These are phyloP conservation scores for Alfaro cultratus DNA, from an alignment of 2,797 vertebrate species.

Conservation along the genomic window DNA sequence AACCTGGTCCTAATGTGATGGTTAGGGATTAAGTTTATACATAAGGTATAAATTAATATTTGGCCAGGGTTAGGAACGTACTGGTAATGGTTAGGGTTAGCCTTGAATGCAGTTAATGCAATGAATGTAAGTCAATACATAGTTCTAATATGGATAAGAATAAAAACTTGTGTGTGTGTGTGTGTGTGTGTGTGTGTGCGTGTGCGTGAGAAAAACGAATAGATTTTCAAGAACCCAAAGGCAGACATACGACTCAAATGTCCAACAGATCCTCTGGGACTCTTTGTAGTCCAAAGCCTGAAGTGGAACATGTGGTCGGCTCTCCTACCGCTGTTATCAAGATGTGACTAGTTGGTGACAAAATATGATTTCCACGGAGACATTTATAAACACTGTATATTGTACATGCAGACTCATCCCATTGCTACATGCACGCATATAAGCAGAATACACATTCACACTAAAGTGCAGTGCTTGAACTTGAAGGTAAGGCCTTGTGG, in stretches of 20 bases:
- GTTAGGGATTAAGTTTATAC: neutral
- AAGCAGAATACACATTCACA: conserved; percentile 15
- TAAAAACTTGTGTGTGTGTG: neutral
- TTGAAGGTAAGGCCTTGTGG: conserved; percentile 44
- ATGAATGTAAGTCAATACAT: neutral
- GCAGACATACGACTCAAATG: conserved; percentile 69
- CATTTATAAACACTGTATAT: conserved; percentile 42
- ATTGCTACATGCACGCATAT: conserved; percentile 22
- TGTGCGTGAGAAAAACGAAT: conserved; percentile 43
- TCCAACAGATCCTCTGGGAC: conserved; percentile 55
- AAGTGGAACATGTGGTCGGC: conserved; percentile 54
- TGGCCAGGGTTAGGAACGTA: neutral
- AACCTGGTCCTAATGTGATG: no score
- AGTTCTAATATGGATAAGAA: neutral
- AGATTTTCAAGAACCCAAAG: conserved; percentile 59
- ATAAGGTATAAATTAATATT: neutral
- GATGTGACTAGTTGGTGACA: conserved; percentile 72
- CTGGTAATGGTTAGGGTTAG: neutral
- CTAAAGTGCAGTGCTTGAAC: conserved; percentile 31
- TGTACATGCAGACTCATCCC: conserved; percentile 30
- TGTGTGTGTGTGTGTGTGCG: neutral
- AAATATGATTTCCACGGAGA: conserved; percentile 67
- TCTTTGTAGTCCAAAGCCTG: conserved; percentile 60
- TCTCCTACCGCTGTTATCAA: conserved; percentile 65
- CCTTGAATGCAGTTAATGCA: neutral